These are phyloP conservation scores for Onychomys leucogaster DNA, from an alignment of 2,797 vertebrate genomes.

Conservation along the genomic window DNA sequence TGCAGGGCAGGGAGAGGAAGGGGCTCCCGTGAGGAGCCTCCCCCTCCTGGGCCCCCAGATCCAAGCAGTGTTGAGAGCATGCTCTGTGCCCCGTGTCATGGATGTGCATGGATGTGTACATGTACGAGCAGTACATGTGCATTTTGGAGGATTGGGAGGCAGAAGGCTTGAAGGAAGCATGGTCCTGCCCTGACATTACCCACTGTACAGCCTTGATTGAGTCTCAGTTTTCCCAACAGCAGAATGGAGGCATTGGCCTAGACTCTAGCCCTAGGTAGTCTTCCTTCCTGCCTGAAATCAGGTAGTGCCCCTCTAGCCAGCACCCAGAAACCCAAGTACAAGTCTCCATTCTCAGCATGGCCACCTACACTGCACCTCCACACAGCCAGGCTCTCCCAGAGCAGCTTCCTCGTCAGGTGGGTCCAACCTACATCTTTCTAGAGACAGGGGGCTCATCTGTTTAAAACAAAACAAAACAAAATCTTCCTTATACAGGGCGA, in stretches of 20 bases:
- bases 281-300: background rate
- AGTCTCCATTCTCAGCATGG: background rate
- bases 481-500: background rate
- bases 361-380: background rate
- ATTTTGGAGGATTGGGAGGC: background rate
- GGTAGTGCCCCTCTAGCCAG: background rate
- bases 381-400: background rate
- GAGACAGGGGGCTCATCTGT: background rate
- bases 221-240: background rate
- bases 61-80: background rate
- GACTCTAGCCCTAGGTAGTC: background rate
- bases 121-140: background rate
- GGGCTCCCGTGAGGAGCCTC: background rate
- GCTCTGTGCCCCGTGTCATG: accelerated
- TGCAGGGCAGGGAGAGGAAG: slow-evolving; percentile 15
- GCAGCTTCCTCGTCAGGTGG: background rate
- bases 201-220: background rate
- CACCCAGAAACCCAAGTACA: background rate
- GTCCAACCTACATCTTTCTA: background rate
- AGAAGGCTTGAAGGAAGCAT: background rate
- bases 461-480: background rate
- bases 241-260: background rate
- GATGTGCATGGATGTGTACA: accelerated
- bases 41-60: background rate
- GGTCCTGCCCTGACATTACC: background rate